Conservation (phyloP, 2,113 vertebrate species). For the Chaetura pelagica region DNA sequence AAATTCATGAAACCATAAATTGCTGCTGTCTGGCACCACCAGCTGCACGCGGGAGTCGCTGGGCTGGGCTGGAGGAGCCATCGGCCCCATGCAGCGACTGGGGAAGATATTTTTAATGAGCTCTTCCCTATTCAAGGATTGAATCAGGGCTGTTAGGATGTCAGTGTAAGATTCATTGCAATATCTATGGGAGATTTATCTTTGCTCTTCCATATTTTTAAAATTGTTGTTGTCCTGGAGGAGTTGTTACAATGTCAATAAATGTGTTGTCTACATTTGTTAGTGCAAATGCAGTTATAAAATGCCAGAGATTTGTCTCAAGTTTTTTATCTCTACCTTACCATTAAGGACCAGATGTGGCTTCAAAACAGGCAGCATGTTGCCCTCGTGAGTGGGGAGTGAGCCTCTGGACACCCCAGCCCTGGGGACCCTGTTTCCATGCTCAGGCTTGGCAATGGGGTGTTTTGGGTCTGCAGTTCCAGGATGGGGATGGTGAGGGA, state of each 20-base stretch:
- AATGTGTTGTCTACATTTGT: constrained; percentile 51
- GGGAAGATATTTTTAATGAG: constrained; percentile 70
- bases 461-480: neutral
- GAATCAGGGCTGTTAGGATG: constrained; percentile 64
- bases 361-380: accelerated
- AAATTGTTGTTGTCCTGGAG: constrained; percentile 64
- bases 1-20: constrained; percentile 72
- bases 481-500: neutral
- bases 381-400: accelerated
- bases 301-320: constrained; percentile 21
- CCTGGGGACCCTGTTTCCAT: neutral
- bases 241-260: constrained; percentile 70
- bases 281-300: constrained; percentile 55
- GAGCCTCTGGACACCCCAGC: neutral
- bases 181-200: constrained; percentile 65
- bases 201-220: constrained; percentile 11
- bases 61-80: constrained; percentile 59
- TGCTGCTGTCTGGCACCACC: constrained; percentile 58
- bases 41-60: constrained; percentile 38
- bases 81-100: constrained; percentile 45
- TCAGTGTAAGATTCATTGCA: constrained; percentile 67
- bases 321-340: constrained; percentile 9
- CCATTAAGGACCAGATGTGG: neutral
- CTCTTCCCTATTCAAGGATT: constrained; percentile 64
- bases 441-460: neutral